Conservation (phyloP, 2,888 invertebrate species). For the Xestia c-nigrum region DNA sequence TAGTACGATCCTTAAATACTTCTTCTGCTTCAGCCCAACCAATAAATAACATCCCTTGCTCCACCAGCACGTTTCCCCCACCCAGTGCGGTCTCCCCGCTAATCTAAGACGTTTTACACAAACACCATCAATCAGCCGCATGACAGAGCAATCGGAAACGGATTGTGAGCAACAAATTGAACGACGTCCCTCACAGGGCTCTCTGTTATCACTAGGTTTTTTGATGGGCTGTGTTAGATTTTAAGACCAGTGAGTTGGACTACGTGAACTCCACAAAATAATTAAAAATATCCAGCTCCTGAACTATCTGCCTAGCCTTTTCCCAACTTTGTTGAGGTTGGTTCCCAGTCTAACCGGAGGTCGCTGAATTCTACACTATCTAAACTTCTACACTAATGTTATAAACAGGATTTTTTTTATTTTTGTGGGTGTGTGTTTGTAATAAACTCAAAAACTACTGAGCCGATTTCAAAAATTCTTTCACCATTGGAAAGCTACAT, state of each 20-base stretch:
- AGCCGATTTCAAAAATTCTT: no score
- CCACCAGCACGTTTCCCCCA: not conserved
- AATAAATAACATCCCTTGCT: not conserved
- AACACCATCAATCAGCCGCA: constrained; percentile 78
- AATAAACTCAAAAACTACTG: no score
- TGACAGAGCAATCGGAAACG: constrained; percentile 79
- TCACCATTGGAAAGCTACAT: no score
- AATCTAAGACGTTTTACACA: constrained; percentile 70
- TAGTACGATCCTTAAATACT: not conserved
- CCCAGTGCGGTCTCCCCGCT: constrained; percentile 61
- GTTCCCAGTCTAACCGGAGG: no score
- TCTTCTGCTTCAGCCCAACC: not conserved
- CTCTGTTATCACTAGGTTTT: constrained; percentile 14
- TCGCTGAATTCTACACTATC: no score
- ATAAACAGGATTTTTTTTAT: no score
- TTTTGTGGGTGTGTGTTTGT: no score
- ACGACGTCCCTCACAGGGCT: constrained; percentile 39
- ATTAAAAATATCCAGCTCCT: not conserved
- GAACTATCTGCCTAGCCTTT: not conserved
- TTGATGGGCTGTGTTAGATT: not conserved
- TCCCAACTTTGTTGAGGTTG: not conserved
- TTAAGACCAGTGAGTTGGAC: no score
- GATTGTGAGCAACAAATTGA: constrained; percentile 76
- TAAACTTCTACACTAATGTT: no score
- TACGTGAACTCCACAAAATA: not conserved